These are phyloP conservation scores for Elaphurus davidianus DNA, from an alignment of 2,113 vertebrate species.

Conservation along the genomic window DNA sequence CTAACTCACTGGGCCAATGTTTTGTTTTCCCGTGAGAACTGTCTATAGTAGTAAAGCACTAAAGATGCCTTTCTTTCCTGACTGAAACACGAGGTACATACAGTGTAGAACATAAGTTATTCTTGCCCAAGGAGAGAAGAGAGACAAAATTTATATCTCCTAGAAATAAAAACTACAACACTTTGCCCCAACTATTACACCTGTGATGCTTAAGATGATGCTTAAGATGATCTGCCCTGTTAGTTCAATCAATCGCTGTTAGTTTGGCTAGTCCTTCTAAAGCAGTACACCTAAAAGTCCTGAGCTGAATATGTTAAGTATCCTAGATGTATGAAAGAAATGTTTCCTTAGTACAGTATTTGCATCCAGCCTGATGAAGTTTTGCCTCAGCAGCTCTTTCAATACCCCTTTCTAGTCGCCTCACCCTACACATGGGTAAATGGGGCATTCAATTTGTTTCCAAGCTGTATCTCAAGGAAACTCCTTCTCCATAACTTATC, in stretches of 20 bases:
- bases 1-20: conserved; percentile 39
- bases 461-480: not conserved
- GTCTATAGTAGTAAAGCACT: not conserved
- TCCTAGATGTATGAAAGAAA: not conserved
- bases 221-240: not conserved
- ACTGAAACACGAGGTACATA: not conserved
- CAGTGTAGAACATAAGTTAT: not conserved
- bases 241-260: not conserved
- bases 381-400: not conserved
- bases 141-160: not conserved
- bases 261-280: not conserved
- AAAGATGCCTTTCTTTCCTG: not conserved
- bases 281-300: not conserved
- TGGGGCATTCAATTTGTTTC: not conserved
- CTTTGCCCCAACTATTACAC: not conserved
- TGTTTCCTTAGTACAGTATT: not conserved
- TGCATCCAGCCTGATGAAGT: not conserved
- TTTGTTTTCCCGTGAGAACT: conserved; percentile 69
- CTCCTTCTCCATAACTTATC: not conserved
- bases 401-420: not conserved
- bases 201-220: not conserved
- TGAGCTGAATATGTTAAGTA: not conserved
- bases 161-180: not conserved
- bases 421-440: not conserved
- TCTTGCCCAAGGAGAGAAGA: not conserved